These are phyloP conservation scores for Cariama cristata DNA, from an alignment of 2,113 vertebrate species.

Conservation along the genomic window DNA sequence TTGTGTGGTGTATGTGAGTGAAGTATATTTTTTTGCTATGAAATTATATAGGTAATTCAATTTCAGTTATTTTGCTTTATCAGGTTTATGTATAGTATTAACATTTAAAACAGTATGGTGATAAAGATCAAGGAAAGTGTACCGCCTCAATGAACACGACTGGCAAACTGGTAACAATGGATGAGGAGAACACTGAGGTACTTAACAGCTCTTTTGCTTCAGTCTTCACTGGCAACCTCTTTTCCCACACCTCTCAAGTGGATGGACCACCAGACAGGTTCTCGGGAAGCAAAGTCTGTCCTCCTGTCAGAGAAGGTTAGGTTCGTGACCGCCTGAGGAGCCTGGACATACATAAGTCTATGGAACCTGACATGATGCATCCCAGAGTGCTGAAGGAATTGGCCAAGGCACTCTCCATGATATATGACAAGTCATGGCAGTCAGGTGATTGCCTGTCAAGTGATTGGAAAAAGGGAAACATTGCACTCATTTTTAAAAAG, in stretches of 20 bases:
- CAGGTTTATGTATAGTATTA: not conserved
- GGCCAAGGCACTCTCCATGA: not conserved
- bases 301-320: not conserved
- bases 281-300: not conserved
- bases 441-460: not conserved
- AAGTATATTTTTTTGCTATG: not conserved
- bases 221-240: not conserved
- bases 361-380: rapidly evolving
- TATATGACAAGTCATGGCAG: not conserved
- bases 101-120: not conserved
- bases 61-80: not conserved
- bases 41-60: not conserved
- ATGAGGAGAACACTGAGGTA: not conserved
- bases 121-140: not conserved
- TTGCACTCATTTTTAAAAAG: not conserved
- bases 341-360: not conserved
- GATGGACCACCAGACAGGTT: not conserved
- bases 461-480: not conserved
- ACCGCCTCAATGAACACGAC: rapidly evolving
- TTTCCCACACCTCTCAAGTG: not conserved
- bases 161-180: not conserved
- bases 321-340: not conserved
- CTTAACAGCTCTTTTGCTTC: not conserved
- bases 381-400: not conserved
- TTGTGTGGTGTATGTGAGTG: not conserved